Base-by-base conservation (phyloP, 2,888 invertebrate genomes). In the Siphlonurus alternatus region DNA sequence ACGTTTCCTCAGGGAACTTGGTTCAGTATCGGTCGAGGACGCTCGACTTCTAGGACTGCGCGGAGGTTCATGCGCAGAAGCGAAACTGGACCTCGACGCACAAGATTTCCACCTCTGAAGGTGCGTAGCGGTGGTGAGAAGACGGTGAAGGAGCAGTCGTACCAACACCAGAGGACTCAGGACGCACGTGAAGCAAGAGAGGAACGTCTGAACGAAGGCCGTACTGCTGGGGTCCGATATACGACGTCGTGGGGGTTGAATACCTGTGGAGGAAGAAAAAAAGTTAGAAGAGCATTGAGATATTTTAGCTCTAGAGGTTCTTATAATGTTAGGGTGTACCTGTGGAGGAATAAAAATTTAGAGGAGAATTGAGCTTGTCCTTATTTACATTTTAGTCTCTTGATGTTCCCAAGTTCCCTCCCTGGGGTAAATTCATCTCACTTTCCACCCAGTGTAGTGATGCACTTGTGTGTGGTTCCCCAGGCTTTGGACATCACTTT, bases 101-200 rank as follows among this genome's bases (percentile, higher is more conserved):
- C 76, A 75, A 66, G 73, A 74, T 69, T 76, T 76, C 73, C 74
- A 76, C 71, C 75, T 76, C 73, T 73, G 72, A 65, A 80, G 73
- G 53, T 71, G 72, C 10, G 78, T 75, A 53, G 79, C 73, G 65
- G 79, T 78, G 60, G 79, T 79, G 64, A 81, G 77, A 66, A 81
- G 74, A 65, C 80, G 76, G 71, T 82, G 81, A 65, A 80, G 77
- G 25, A 82, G 74, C 61, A 82, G 74, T 23, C 82, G 73, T 54
- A 82, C 72, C 53, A 82, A 73, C 62, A 82, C 78, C 51, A 81
- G 74, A 1, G 82, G 81, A 70, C 79, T 79, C 62, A 81, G 75
- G 10, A 80, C 75, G 67, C 79, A 73, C 1, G 81, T 79, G 65
- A 80, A 74, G 66, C 76, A 75, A 23, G 76, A 72, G 67, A 75